Evolutionary conservation across 1,140 invertebrate genomes (phyloP).

Genomic region (Maniola jurtina): DNA sequence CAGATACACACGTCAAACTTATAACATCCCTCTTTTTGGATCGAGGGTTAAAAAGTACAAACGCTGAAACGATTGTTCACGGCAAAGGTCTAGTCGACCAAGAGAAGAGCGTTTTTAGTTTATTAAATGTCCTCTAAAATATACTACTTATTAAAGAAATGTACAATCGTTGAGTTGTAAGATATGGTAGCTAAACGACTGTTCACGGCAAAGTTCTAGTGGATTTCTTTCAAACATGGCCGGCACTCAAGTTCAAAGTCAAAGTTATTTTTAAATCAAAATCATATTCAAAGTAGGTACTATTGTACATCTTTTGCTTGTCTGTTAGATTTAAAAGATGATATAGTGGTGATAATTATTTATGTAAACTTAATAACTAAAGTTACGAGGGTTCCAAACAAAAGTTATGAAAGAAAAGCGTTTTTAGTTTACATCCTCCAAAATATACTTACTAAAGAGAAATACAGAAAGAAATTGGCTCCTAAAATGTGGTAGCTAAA

Average conservation of each 20-base stretch:
- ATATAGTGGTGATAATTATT: conserved; percentile 40
- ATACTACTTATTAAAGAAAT: neutral
- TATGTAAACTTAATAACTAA: too few species aligned
- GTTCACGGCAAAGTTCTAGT: conserved; percentile 35
- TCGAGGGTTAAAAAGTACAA: conserved; percentile 28
- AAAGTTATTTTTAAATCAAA: too few species aligned
- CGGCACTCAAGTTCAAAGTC: too few species aligned
- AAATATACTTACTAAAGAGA: neutral
- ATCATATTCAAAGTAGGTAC: too few species aligned
- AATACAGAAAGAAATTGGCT: conserved; percentile 28
- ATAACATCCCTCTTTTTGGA: too few species aligned
- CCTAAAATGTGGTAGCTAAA: conserved; percentile 41
- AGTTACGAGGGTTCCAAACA: conserved; percentile 4
- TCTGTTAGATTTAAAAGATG: conserved; percentile 43
- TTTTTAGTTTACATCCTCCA: neutral
- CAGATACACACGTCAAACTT: too few species aligned
- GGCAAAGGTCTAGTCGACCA: conserved; percentile 35
- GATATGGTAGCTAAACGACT: conserved; percentile 39
- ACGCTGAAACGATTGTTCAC: conserved; percentile 32
- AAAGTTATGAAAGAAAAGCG: conserved; percentile 18
- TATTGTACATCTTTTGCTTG: too few species aligned
- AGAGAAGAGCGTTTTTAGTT: neutral
- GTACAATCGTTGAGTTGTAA: conserved; percentile 33
- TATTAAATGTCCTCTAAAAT: neutral
- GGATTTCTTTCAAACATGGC: conserved; percentile 32